Conservation (phyloP, 2,113 vertebrate species). For the Neopipo cinnamomea region DNA sequence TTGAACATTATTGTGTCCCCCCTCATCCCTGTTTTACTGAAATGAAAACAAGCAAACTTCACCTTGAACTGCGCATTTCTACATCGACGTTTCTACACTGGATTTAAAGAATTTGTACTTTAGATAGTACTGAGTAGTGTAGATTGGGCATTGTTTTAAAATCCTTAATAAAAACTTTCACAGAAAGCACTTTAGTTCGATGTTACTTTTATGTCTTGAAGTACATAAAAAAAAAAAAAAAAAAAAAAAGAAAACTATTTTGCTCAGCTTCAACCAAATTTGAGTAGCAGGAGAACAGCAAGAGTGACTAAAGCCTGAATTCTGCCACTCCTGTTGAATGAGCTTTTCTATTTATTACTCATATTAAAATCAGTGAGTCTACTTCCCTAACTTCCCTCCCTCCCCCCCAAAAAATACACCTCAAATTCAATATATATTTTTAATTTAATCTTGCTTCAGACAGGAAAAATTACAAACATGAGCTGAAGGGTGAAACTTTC, state of each 20-base stretch:
- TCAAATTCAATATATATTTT: background rate
- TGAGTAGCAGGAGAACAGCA: background rate
- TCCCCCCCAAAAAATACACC: fast-evolving
- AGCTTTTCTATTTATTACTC: background rate
- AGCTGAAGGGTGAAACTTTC: background rate
- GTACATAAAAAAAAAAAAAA: background rate
- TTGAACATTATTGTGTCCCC: background rate
- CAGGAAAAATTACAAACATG: background rate
- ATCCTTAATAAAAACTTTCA: background rate
- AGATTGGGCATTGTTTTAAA: background rate
- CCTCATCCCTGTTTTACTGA: background rate
- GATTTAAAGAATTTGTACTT: background rate
- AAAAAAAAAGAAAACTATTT: background rate
- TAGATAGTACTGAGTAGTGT: background rate
- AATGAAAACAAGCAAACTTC: background rate
- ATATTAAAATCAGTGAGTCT: background rate
- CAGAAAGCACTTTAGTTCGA: background rate
- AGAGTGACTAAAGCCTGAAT: background rate
- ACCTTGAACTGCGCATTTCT: background rate
- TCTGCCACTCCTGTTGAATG: background rate
- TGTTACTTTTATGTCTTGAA: background rate
- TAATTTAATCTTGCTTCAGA: background rate
- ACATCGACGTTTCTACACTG: background rate
- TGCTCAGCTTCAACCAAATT: background rate
- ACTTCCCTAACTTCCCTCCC: fast-evolving